phyloP scores from a whole-genome alignment of 2,797 vertebrate species.

The Pachyuromys duprasi region DNA sequence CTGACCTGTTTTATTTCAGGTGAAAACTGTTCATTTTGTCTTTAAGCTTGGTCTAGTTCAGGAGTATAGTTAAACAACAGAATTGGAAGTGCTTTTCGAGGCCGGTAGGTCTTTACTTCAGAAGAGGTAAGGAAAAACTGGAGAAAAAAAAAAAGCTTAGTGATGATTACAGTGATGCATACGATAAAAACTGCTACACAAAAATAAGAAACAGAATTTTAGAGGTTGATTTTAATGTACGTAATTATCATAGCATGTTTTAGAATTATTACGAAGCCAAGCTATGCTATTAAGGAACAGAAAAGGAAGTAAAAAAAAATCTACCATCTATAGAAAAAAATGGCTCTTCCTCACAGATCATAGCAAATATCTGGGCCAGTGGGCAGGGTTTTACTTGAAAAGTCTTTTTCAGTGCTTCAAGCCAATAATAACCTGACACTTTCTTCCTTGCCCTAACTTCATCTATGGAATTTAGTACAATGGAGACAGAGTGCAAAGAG shows the following conservation, averaged over 20 bases:
- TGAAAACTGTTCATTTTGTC: not conserved
- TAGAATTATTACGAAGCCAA: not conserved
- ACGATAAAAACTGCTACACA: not conserved
- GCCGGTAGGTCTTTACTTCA: too few relatives aligned
- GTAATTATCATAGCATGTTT: not conserved
- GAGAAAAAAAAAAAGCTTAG: not conserved
- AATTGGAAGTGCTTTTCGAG: accelerated
- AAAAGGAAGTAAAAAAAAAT: not conserved
- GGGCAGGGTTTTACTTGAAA: not conserved
- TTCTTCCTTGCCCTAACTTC: not conserved
- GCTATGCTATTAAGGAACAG: not conserved
- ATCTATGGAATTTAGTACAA: not conserved
- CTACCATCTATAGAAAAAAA: not conserved
- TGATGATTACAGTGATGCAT: not conserved
- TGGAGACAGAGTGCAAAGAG: not conserved
- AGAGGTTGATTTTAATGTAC: not conserved
- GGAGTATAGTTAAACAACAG: not conserved
- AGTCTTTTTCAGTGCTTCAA: not conserved
- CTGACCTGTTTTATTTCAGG: not conserved
- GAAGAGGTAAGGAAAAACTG: not conserved
- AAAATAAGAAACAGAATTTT: not conserved
- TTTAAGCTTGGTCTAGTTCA: not conserved
- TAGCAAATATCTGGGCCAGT: not conserved
- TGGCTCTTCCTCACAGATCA: not conserved
- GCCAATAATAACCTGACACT: not conserved